Evolutionary conservation across 2,113 vertebrate species (phyloP), one percentile per base, ranked within the genome.

Genomic region (Helogale parvula): DNA sequence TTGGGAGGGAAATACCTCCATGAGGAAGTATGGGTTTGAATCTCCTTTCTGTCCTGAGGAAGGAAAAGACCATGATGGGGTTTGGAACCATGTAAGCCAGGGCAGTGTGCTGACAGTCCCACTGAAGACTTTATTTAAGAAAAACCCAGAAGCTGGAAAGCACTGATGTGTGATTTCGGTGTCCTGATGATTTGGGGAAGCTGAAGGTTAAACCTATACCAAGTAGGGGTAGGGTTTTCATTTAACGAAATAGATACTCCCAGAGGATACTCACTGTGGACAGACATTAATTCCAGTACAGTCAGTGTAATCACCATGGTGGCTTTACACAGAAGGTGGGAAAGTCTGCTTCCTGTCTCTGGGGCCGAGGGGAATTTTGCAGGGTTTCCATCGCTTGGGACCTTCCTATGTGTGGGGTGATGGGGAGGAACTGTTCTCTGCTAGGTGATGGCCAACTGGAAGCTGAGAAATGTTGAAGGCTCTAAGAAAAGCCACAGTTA

Each of bases 341-440:
- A 23, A 93, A 84, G 41, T 88, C n/a, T 91, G 7, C 54, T 93
- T 94, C 63, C 66, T 88, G 8, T 84, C 71, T 88, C 68, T 74
- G 13, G 81, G 33, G 27, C 25, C 27, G 8, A 21, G 50, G 71
- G 41, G 35, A 63, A 57, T 63, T 93, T 76, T 76, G 19, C 54
- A 90, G 23, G 41, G 66, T 96, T 85, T 92, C 82, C 29, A 25
- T 65, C 31, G 5, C 83, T 68, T 95, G 38, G 57, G 15, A 52
- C 63, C 38, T 89, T 95, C 9, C 71, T 57, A 45, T 47, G 89
- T 41, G 11, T 52, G 63, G 54, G 3, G 23, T 21, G n/a, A 79
- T 38, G 35, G 38, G 17, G 35, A 68, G 41, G 31, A 84, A 19
- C 33, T 41, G 14, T 15, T 63, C 50, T 88, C 3, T 85, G 15